Percentiles rank a stretch among this genome's conserved stretches.
Evolutionary conservation across 2,888 invertebrate species (phyloP).

Genomic region (Acanthosepion lycidas): DNA sequence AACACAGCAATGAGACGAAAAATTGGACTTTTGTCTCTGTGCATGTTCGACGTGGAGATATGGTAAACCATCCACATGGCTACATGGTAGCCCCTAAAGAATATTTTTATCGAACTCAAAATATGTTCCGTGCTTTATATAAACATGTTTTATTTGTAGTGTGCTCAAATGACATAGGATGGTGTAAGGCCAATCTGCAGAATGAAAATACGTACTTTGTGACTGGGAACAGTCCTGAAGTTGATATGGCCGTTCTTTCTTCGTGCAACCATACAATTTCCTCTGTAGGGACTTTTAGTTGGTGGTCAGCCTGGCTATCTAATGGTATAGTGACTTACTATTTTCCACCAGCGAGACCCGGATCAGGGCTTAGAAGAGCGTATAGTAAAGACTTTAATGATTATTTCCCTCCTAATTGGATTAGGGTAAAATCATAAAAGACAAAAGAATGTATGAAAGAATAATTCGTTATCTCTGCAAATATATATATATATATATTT

Average conservation of each 20-base stretch:
- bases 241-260: background rate
- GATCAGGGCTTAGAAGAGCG: background rate
- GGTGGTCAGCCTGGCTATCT: constrained; percentile 42
- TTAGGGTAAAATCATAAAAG: background rate
- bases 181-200: background rate
- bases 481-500: too few species aligned
- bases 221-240: background rate
- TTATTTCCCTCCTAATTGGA: background rate
- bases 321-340: background rate
- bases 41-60: constrained; percentile 23
- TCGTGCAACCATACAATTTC: constrained; percentile 38
- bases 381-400: background rate
- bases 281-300: constrained; percentile 38
- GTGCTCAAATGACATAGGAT: constrained; percentile 8
- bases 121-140: background rate
- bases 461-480: too few species aligned
- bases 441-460: background rate
- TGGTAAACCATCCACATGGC: background rate
- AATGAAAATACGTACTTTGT: constrained; percentile 20
- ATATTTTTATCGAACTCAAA: background rate
- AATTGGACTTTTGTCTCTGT: background rate
- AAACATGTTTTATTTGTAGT: constrained; percentile 23
- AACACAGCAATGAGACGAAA: background rate
- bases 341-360: background rate
- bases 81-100: background rate